These are phyloP conservation scores for Takifugu bimaculatus DNA, from an alignment of 2,113 vertebrate genomes.

Conservation along the genomic window DNA sequence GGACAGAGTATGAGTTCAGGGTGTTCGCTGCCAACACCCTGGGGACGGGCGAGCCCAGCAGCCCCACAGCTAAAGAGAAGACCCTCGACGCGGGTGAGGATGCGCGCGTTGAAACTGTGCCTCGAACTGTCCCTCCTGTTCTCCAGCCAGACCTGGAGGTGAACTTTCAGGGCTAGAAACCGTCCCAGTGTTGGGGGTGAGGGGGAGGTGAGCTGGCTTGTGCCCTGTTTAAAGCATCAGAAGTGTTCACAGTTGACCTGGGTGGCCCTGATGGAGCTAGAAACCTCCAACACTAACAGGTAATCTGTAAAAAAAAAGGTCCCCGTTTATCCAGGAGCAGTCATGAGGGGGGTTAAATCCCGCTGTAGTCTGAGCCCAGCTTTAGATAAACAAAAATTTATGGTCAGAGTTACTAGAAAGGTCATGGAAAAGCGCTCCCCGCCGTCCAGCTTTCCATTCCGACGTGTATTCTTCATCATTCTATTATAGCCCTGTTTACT, in stretches of 20 bases:
- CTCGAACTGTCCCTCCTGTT: too few species aligned
- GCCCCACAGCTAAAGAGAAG: slow-evolving; percentile 80
- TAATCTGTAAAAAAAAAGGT: background rate
- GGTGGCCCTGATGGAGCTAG: background rate
- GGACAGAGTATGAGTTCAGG: slow-evolving; percentile 96
- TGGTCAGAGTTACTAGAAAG: slow-evolving; percentile 17
- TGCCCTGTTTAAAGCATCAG: too few species aligned
- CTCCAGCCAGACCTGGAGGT: background rate
- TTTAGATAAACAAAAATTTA: background rate
- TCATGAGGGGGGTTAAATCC: too few species aligned
- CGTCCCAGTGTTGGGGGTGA: background rate
- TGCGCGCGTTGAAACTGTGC: background rate
- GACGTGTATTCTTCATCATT: slow-evolving; percentile 37
- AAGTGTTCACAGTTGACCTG: background rate
- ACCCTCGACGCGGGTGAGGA: slow-evolving; percentile 85
- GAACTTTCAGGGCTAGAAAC: background rate
- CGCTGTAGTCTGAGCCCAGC: background rate
- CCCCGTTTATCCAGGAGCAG: too few species aligned
- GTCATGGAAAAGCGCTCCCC: slow-evolving; percentile 20
- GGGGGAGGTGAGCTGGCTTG: background rate
- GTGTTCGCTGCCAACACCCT: slow-evolving; percentile 90
- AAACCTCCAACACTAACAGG: background rate
- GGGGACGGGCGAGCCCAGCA: slow-evolving; percentile 89
- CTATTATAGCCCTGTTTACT: slow-evolving; percentile 49
- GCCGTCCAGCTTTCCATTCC: slow-evolving; percentile 43